phyloP scores from a whole-genome alignment of 2,888 invertebrate genomes.

The Cetonia aurata region DNA sequence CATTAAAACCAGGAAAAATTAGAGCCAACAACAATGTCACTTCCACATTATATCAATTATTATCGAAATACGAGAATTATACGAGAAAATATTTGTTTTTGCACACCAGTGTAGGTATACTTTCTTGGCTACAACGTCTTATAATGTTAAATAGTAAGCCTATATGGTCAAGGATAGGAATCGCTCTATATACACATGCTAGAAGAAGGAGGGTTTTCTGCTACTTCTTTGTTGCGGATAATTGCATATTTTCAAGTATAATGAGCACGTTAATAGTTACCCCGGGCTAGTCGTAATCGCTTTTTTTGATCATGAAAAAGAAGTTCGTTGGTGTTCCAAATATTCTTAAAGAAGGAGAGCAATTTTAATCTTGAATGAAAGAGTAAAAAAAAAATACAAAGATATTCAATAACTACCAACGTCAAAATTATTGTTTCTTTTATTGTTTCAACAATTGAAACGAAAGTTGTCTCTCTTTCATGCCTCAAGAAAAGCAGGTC shows the following conservation, averaged over 20 bases:
- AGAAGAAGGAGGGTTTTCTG: conserved; percentile 12
- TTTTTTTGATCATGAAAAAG: conserved; percentile 15
- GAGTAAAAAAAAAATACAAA: too few species aligned
- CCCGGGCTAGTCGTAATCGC: conserved; percentile 3
- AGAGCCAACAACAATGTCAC: too few species aligned
- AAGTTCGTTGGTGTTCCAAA: conserved; percentile 2
- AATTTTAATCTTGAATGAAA: too few species aligned
- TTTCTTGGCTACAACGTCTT: not conserved
- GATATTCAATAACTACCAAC: too few species aligned
- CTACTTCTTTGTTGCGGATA: conserved; percentile 15
- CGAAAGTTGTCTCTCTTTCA: conserved; percentile 15
- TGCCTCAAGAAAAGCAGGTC: conserved; percentile 3
- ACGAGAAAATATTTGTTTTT: not conserved
- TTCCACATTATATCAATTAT: too few species aligned
- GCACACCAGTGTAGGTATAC: not conserved
- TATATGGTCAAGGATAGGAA: not conserved
- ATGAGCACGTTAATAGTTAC: conserved; percentile 33
- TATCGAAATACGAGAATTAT: too few species aligned
- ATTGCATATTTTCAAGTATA: conserved; percentile 32
- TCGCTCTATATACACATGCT: not conserved
- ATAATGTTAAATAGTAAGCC: too few species aligned
- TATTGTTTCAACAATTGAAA: not conserved
- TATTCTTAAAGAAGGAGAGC: too few species aligned
- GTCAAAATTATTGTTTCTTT: not conserved
- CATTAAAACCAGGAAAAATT: too few species aligned